Conservation (phyloP, 2,888 invertebrate genomes). For the Nephrotoma guestfalica region DNA sequence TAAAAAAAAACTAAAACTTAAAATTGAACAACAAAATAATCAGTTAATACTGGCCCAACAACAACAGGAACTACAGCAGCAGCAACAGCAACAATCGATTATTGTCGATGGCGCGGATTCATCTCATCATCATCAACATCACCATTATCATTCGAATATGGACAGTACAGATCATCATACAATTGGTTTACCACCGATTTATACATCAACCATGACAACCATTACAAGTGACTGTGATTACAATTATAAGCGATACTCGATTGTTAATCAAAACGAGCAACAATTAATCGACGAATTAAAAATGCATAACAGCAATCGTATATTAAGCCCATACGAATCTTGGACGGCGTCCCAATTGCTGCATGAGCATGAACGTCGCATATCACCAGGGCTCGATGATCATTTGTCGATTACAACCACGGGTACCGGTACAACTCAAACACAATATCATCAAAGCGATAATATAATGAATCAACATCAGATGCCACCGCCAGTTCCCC, state of each 20-base stretch:
- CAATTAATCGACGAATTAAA: constrained; percentile 4
- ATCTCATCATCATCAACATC: constrained; percentile 7
- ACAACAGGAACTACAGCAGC: not conserved
- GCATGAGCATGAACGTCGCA: constrained; percentile 40
- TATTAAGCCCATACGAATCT: constrained; percentile 39
- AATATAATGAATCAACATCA: constrained; percentile 12
- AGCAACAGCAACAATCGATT: not conserved
- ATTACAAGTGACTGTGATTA: not conserved
- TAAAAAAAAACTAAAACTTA: not conserved
- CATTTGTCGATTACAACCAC: not conserved
- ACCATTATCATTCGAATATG: constrained; percentile 8
- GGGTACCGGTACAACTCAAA: not conserved
- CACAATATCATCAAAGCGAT: not conserved
- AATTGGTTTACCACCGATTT: constrained; percentile 30
- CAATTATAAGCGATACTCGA: not conserved
- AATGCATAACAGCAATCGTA: constrained; percentile 16
- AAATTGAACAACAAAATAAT: not conserved
- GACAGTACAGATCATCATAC: constrained; percentile 27
- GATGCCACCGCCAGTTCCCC: constrained; percentile 37
- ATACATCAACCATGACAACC: constrained; percentile 13
- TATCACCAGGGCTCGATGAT: constrained; percentile 11
- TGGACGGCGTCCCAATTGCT: constrained; percentile 45
- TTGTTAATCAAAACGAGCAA: constrained; percentile 11
- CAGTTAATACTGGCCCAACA: not conserved
- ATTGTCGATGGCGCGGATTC: not conserved